Conservation (phyloP, 2,113 vertebrate genomes). For the Salvelinus fontinalis region DNA sequence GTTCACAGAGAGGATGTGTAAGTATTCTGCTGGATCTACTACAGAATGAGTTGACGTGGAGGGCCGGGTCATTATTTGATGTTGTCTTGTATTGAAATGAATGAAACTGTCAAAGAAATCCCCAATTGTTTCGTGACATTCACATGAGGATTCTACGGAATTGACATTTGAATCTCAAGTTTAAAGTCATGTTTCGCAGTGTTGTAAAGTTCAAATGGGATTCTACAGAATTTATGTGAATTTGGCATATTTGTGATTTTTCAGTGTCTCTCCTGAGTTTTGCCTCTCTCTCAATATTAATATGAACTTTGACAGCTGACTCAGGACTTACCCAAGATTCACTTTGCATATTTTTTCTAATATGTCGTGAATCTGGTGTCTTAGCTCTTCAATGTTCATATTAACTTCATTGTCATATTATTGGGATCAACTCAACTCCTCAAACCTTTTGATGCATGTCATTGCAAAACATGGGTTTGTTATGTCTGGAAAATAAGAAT, state of each 20-base stretch:
- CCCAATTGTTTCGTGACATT: slow-evolving; percentile 6
- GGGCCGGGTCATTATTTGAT: background rate
- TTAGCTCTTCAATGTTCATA: background rate
- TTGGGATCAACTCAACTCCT: background rate
- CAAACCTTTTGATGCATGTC: slow-evolving; percentile 21
- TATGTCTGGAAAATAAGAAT: slow-evolving; percentile 2
- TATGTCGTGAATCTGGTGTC: background rate
- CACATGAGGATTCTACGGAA: slow-evolving; percentile 41
- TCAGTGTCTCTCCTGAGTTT: background rate
- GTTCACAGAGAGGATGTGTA: background rate
- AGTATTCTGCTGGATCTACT: background rate
- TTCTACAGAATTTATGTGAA: slow-evolving; percentile 46
- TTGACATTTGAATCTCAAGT: slow-evolving; percentile 35
- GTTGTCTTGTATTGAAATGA: background rate
- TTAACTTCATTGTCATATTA: background rate
- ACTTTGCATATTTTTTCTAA: background rate
- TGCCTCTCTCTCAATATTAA: background rate
- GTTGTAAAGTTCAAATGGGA: slow-evolving; percentile 19
- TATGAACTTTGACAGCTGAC: background rate
- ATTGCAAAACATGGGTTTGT: slow-evolving; percentile 1
- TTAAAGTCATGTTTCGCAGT: background rate
- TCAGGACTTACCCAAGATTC: background rate
- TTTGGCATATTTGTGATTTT: background rate
- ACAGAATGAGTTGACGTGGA: background rate
- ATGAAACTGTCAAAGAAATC: background rate